Base-by-base conservation (phyloP, 2,888 invertebrate genomes). In the Tribolium freemani region DNA sequence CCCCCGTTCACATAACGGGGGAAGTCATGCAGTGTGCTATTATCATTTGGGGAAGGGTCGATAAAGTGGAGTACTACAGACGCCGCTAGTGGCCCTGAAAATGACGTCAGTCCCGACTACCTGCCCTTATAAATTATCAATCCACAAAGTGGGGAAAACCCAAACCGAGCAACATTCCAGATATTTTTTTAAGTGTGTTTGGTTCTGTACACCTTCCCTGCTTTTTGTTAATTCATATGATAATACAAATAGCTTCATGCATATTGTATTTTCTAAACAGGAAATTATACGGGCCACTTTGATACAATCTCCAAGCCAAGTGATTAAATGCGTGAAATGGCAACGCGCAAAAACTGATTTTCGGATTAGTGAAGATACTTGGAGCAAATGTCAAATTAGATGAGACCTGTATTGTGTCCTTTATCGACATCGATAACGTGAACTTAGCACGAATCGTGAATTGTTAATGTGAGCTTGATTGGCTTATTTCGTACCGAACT, bases 61-160 rank as follows among this genome's bases (percentile, higher is more conserved):
- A 76, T 76, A 72, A 54, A 63, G 66, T 69, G 56, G 70, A 74
- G 75, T 74, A 75, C 75, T 75, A 75, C 75, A 73, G 69, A 75
- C 75, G 72, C 66, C 51, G 72, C 58, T 63, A 61, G 63, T 68
- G 76, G 74, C 76, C 76, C 69, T 76, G 76, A 76, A 71, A 48
- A 38, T 71, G 72, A 76, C 76, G 76, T 76, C 74, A 73, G 69
- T 69, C 51, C 71, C n/a, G n/a, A n/a, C n/a, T n/a, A n/a, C n/a
- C n/a, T n/a, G 73, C 70, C 72, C 64, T 72, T 60, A 73, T 73
- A 73, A 75, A 75, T 75, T 73, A 71, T 73, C 73, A 68, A 75
- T 75, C 51, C 63, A 16, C 50, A 31, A 51, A 48, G 31, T 48
- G 48, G 63, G 38, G 38, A 9, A 38, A 38, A 16, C 16, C 16